Evolutionary conservation across 1,140 invertebrate species (phyloP), one percentile per base, ranked within the genome.

Genomic region (Calosoma granatense): DNA sequence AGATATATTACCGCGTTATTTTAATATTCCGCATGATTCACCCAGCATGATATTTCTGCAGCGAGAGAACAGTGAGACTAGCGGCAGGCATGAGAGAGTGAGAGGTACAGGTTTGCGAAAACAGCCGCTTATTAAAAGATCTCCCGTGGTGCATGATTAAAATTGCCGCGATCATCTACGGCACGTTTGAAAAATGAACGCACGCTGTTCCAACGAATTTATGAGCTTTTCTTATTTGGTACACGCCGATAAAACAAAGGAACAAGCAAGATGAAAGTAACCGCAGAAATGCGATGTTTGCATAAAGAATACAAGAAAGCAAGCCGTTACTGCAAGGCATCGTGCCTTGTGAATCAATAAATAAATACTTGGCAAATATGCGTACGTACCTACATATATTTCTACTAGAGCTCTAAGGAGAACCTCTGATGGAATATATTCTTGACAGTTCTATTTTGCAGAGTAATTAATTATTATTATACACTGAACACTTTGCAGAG

Each of bases 111-210:
- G 41, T 4, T 12, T 17, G 41, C 17, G 41, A 47, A 47, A 47
- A 47, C 41, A 47, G 17, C 41, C 41, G 41, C 41, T 47, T 47
- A 47, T 47, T 47, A 47, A 47, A 47, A 47, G 41, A 47, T 17
- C 41, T 17, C 9, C 41, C 41, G 17, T 17, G 41, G 41, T 17
- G 41, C 17, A 47, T 47, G 41, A 47, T 47, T 47, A 47, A 47
- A 47, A 47, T 47, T 47, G 41, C 6, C 41, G 15, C 17, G 41
- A 47, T 47, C 15, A 47, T 47, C 41, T 3, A 47, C 9, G 41
- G 9, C 41, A 47, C 41, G 41, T 47, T 17, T 6, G 41, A 47
- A 47, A 47, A 47, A 47, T 47, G 41, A 47, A 11, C 41, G 41
- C 17, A 9, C 41, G 41, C 41, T 6, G 6, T 47, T 47, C 17